Evolutionary conservation across 1,140 invertebrate genomes (phyloP), one percentile per base, ranked within the genome.

Genomic region (Thrips palmi): DNA sequence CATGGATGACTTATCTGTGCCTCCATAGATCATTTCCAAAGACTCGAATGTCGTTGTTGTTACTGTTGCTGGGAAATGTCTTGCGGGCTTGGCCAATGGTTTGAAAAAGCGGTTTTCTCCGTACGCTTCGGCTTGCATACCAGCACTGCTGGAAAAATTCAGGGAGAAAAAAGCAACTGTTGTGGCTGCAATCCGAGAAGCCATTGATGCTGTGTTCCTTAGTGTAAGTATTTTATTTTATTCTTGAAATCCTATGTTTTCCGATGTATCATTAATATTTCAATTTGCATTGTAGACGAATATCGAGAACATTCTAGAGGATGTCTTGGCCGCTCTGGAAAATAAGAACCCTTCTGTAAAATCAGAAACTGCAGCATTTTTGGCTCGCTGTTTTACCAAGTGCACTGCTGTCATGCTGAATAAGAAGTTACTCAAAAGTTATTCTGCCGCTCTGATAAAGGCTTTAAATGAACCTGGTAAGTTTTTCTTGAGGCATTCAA

Each of bases 281-380:
- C 41, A 31, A n/a, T 36, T 46, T 37, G 53, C 21, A 41, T 55
- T 59, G 34, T 57, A 86, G 74, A 84, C 81, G 21, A 80, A 64
- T 40, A 62, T 97, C 4, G 93, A 97, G 61, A 61, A 71, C 1
- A 81, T 97, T 47, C 67, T 79, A 46, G 91, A 97, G 55, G 84
- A 91, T 48, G 60, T 77, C 12, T 46, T 84, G 1, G 77, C 77
- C 42, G 77, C 85, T 0, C 64, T 98, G 25, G 78, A 80, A 19
- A 93, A 92, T 56, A 97, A 97, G 60, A 97, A 96, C 63, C 93
- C 92, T 0, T 71, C 71, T 8, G 85, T 97, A 1, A 94, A 93
- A 59, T 70, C 83, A 0, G 92, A 97, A 63, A 91, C 85, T 2
- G 75, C 83, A 1, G 53, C 73, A n/a, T 97, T 94, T 56, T 53